These are phyloP conservation scores for Alosa sapidissima DNA, from an alignment of 2,797 vertebrate species.

Conservation along the genomic window DNA sequence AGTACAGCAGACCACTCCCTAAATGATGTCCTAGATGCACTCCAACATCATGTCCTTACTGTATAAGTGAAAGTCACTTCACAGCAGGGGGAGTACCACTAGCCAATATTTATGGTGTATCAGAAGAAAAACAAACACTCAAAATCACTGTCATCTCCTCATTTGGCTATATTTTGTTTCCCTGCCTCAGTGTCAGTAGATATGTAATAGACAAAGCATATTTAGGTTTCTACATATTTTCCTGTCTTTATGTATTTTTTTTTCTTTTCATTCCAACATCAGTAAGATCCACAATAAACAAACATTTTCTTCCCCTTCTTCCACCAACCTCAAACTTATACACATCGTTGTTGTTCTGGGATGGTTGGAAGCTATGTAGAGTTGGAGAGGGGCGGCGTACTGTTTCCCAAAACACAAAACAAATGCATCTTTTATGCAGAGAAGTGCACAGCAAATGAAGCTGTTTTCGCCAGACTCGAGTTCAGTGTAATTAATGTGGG, in stretches of 20 bases:
- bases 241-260: neutral
- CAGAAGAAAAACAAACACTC: neutral
- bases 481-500: constrained; percentile 1
- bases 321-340: neutral
- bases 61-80: constrained; percentile 10
- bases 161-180: neutral
- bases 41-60: constrained; percentile 34
- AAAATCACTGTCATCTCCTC: neutral
- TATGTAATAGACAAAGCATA: neutral
- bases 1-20: neutral
- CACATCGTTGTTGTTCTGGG: neutral
- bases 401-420: constrained; percentile 9
- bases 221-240: neutral
- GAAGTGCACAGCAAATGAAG: constrained; percentile 10
- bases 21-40: constrained; percentile 13
- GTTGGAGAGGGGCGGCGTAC: neutral
- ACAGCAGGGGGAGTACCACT: constrained; percentile 8
- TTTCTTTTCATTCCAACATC: neutral
- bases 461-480: neutral
- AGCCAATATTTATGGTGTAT: constrained; percentile 9
- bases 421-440: neutral
- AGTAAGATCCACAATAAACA: constrained; percentile 10
- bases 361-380: neutral
- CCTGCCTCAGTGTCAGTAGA: neutral
- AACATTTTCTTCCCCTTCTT: neutral